Conservation (phyloP, 2,888 invertebrate genomes). For the Oegoconia quadripuncta region DNA sequence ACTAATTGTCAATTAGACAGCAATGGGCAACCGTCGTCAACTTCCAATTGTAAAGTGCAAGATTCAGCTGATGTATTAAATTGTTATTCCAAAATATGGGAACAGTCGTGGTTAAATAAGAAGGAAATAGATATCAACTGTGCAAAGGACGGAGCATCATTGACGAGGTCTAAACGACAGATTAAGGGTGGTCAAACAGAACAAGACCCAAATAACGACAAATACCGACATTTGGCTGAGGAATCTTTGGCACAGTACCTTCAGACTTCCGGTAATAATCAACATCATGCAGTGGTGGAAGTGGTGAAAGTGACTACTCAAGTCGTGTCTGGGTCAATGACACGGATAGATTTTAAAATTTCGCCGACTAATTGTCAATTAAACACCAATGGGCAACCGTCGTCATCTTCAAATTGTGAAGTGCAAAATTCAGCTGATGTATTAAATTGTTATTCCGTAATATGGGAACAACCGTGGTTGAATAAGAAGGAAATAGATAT, state of each 20-base stretch:
- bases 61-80: conserved; percentile 6
- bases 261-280: conserved; percentile 8
- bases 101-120: conserved; percentile 72
- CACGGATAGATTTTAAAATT: conserved; percentile 50
- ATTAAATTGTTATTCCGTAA: conserved; percentile 30
- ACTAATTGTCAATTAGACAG: conserved; percentile 6
- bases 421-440: conserved; percentile 8
- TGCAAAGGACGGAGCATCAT: conserved; percentile 8
- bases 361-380: conserved; percentile 13
- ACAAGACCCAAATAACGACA: conserved; percentile 24
- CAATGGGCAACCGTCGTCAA: conserved; percentile 6
- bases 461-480: conserved; percentile 29
- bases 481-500: conserved; percentile 27
- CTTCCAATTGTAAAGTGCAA: not conserved
- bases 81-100: conserved; percentile 76
- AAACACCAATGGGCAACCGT: conserved; percentile 5
- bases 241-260: conserved; percentile 28
- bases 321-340: conserved; percentile 51
- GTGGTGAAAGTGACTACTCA: conserved; percentile 53
- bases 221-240: conserved; percentile 24
- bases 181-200: conserved; percentile 3
- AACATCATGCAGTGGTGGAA: conserved; percentile 30
- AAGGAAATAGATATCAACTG: conserved; percentile 33
- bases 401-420: not conserved
- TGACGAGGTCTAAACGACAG: conserved; percentile 17